Conservation (phyloP, 2,113 vertebrate species). For the Callaeas wilsoni region DNA sequence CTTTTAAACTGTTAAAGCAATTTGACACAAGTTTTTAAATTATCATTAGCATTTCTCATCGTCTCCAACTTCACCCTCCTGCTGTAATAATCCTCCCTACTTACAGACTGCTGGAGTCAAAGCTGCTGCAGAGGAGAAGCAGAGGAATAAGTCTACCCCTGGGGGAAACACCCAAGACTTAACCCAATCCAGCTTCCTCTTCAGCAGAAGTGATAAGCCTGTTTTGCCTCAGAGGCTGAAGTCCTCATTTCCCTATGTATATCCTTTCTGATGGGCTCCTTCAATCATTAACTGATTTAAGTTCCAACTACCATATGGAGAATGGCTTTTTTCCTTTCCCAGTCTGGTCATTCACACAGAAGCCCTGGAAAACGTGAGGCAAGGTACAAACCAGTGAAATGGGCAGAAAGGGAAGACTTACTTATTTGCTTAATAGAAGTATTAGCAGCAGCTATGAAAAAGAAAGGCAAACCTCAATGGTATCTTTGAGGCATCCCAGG, state of each 20-base stretch:
- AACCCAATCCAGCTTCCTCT: neutral
- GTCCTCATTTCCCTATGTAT: neutral
- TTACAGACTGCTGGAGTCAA: neutral
- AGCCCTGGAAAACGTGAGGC: neutral
- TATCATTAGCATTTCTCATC: neutral
- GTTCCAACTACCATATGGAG: neutral
- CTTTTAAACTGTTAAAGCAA: neutral
- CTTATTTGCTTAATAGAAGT: neutral
- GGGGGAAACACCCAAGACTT: neutral
- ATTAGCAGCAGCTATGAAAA: neutral
- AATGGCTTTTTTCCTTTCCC: neutral
- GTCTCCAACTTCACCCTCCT: neutral
- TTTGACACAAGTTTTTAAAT: neutral
- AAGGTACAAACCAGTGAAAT: neutral
- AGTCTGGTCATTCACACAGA: neutral
- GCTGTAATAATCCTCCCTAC: neutral
- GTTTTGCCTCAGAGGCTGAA: neutral
- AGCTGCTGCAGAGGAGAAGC: neutral
- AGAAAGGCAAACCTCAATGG: neutral
- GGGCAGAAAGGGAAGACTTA: neutral
- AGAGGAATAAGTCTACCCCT: neutral
- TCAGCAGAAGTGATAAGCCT: neutral
- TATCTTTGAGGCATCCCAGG: neutral
- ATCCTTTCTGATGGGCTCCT: neutral
- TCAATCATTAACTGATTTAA: neutral